Base-by-base conservation (phyloP, 2,888 invertebrate species). In the Dynastes hyllus region DNA sequence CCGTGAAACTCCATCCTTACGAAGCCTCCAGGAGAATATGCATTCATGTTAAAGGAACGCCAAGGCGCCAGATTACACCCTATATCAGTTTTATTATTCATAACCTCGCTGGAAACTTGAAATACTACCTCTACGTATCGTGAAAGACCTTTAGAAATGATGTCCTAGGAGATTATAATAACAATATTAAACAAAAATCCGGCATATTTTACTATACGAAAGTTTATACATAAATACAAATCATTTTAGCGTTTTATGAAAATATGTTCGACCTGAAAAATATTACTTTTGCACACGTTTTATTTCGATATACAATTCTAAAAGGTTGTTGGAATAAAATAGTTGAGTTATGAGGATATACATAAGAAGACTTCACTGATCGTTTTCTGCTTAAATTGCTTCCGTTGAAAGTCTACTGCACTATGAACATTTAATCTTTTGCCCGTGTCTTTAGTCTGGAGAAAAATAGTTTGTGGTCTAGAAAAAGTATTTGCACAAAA, bases 1-100 rank as follows among this genome's bases (percentile, higher is more conserved):
- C 4, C 37, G 37, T 3, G 37, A 37, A 3, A 5, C 51, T 13
- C 51, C n/a, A 50, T 16, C 9, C 45, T 16, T 55, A 6, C 71
- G 80, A 77, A 79, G 78, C 65, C 76, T 66, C 71, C 75, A 80
- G 79, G 81, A 85, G 87, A 88, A 87, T 88, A 87, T 88, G 88
- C 88, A 87, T 87, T 87, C 79, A 77, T 61, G 76, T 82, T 77
- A 79, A 63, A 76, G 76, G 78, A 69, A 69, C 45, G 82, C 84
- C 84, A 83, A 82, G 84, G 84, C 85, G 79, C 84, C 45, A 87
- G 87, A 87, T 88, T 88, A 87, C 87, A 86, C 85, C 80, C 86
- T 87, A 87, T 88, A 88, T 88, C 88, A 88, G 88, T 88, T 88
- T 88, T 88, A 88, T 88, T 88, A 88, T 88, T 88, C 88, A 88